Percentiles rank a stretch among this genome's conserved stretches.
Evolutionary conservation across 2,113 vertebrate genomes (phyloP).

Genomic region (Herpailurus yagouaroundi): DNA sequence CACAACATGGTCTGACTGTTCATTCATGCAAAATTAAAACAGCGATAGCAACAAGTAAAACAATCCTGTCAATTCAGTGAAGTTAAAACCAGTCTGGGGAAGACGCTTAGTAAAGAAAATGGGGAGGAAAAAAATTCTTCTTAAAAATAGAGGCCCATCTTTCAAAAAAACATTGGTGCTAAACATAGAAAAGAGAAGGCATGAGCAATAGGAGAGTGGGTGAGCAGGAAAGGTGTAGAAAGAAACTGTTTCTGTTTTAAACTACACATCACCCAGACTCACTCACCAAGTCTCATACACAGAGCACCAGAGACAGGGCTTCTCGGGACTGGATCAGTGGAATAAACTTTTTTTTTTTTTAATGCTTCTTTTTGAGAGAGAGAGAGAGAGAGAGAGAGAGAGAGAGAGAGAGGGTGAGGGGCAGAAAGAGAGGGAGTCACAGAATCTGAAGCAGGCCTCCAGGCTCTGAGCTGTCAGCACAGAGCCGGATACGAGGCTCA

Average conservation of each 20-base stretch:
- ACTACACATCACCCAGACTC: not conserved
- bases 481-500: accelerated
- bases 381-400: no score
- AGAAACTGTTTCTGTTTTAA: not conserved
- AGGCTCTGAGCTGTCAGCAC: no score
- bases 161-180: not conserved
- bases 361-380: no score
- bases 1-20: not conserved
- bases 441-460: no score
- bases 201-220: not conserved
- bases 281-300: not conserved
- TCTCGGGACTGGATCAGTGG: not conserved
- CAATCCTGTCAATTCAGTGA: not conserved
- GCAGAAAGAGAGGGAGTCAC: no score
- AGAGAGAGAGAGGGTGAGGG: no score
- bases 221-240: not conserved
- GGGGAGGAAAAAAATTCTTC: not conserved
- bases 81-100: not conserved
- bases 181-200: not conserved
- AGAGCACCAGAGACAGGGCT: not conserved
- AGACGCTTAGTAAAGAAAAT: not conserved
- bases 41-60: not conserved
- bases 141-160: not conserved
- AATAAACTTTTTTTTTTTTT: not conserved
- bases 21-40: constrained; percentile 29